Conservation (phyloP, 2,888 invertebrate genomes). For the Macaria liturata region DNA sequence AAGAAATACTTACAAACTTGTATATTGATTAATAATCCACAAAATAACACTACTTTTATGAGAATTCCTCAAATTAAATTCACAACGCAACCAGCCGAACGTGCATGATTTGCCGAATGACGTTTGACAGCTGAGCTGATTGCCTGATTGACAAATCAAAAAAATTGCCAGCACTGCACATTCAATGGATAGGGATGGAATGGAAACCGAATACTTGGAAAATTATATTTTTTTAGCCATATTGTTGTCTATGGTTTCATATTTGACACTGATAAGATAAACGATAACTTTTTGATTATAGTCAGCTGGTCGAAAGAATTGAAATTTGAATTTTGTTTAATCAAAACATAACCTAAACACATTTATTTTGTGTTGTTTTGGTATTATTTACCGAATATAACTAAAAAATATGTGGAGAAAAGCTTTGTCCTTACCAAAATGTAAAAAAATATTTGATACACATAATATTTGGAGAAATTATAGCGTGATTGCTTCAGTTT, state of each 20-base stretch:
- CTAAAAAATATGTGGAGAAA: slow-evolving; percentile 43
- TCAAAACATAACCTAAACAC: too few species aligned
- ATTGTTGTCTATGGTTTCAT: neutral
- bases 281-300: too few species aligned
- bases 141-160: neutral
- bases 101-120: slow-evolving; percentile 66
- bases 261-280: neutral
- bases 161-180: slow-evolving; percentile 35
- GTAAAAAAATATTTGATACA: slow-evolving; percentile 30
- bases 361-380: too few species aligned
- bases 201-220: slow-evolving; percentile 28
- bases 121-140: slow-evolving; percentile 27
- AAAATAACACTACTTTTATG: slow-evolving; percentile 38
- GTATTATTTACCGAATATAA: too few species aligned
- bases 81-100: slow-evolving; percentile 51
- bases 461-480: slow-evolving; percentile 44
- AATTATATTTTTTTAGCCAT: neutral
- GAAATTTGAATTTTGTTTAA: too few species aligned
- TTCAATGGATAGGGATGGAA: slow-evolving; percentile 5
- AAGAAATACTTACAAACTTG: slow-evolving; percentile 40
- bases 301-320: too few species aligned
- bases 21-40: slow-evolving; percentile 32
- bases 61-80: slow-evolving; percentile 38
- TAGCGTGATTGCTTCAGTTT: slow-evolving; percentile 61
- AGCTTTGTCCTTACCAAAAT: slow-evolving; percentile 34